Evolutionary conservation across 2,888 invertebrate species (phyloP).

Genomic region (Drosophila anomelani): DNA sequence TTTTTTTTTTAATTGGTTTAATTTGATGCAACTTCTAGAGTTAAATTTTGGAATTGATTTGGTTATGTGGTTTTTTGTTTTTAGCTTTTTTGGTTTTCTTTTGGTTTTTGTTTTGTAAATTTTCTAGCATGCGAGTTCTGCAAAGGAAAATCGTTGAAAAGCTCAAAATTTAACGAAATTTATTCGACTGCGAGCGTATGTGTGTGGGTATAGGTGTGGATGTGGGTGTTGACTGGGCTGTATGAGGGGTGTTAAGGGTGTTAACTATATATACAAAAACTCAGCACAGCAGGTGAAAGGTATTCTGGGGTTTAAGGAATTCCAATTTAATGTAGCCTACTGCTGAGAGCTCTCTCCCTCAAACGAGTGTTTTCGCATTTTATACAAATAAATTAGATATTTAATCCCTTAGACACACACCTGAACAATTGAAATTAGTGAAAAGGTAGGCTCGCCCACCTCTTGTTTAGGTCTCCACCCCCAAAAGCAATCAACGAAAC

Average conservation of each 20-base stretch:
- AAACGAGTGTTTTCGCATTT: constrained; percentile 25
- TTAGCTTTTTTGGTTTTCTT: constrained; percentile 58
- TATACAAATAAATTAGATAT: constrained; percentile 40
- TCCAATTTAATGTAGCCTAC: constrained; percentile 27
- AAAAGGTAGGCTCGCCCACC: constrained; percentile 4
- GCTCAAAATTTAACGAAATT: constrained; percentile 76
- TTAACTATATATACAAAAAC: constrained; percentile 26
- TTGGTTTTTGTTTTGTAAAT: constrained; percentile 48
- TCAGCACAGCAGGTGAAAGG: constrained; percentile 31
- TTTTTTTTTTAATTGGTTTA: constrained; percentile 31
- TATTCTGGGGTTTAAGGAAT: constrained; percentile 28
- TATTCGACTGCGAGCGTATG: constrained; percentile 49
- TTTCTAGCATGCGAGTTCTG: constrained; percentile 77
- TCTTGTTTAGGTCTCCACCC: not conserved
- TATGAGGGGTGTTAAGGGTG: constrained; percentile 13
- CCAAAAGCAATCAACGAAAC: constrained; percentile 42
- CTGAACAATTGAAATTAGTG: constrained; percentile 45
- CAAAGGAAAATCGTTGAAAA: constrained; percentile 76
- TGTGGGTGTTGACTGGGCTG: not conserved
- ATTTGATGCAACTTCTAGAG: constrained; percentile 48
- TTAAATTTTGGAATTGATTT: constrained; percentile 52
- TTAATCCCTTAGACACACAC: constrained; percentile 41
- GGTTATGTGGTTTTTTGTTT: constrained; percentile 37
- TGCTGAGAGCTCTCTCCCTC: constrained; percentile 12
- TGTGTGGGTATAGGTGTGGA: constrained; percentile 4